Evolutionary conservation across 2,888 invertebrate species (phyloP).

Genomic region (Nycteola revayana): DNA sequence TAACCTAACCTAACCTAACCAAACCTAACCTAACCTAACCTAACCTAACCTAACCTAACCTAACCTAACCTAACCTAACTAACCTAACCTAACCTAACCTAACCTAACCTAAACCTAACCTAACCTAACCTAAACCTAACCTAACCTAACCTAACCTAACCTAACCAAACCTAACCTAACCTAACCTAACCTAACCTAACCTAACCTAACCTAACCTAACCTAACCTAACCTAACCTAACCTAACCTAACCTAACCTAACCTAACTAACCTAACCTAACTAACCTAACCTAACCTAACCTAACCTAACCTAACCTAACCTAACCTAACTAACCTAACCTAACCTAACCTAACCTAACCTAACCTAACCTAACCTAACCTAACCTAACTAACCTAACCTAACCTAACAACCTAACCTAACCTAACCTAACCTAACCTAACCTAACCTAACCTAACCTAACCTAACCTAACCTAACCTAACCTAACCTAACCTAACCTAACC

Average conservation of each 20-base stretch:
- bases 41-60: constrained; percentile 22
- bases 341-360: no score
- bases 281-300: constrained; percentile 28
- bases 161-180: constrained; percentile 3
- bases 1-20: no score
- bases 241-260: constrained; percentile 14
- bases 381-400: no score
- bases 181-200: constrained; percentile 10
- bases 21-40: no score
- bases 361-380: no score
- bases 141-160: constrained; percentile 7
- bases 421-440: no score
- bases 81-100: constrained; percentile 14
- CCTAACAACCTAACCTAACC: no score
- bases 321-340: no score
- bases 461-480: no score
- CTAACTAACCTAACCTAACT: constrained; percentile 29
- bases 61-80: constrained; percentile 13
- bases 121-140: constrained; percentile 9
- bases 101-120: constrained; percentile 10
- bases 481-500: no score
- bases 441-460: no score
- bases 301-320: no score
- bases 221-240: constrained; percentile 10
- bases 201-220: constrained; percentile 9